A percentile compares a stretch with the other conserved stretches of the same genome.
These are phyloP conservation scores for Brachionus rotundiformis DNA, from an alignment of 1,140 invertebrate genomes.

Conservation along the genomic window DNA sequence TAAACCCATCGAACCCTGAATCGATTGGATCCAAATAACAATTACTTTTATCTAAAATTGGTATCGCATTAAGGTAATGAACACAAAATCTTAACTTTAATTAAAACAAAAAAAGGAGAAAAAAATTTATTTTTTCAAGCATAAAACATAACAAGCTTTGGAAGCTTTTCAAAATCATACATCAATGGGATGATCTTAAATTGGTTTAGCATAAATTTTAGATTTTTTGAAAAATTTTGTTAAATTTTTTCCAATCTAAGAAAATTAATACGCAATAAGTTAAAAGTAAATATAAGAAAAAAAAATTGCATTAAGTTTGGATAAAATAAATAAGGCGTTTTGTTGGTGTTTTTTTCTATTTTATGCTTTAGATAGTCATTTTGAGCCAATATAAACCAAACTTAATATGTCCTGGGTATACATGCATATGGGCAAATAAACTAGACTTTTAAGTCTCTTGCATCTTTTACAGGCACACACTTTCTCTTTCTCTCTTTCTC, in stretches of 20 bases:
- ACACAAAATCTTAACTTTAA: not conserved
- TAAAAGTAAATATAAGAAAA: not conserved
- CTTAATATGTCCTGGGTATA: slow-evolving; percentile 5
- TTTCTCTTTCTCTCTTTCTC: not conserved
- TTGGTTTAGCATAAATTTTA: not conserved
- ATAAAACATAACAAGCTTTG: not conserved
- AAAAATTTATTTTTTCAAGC: not conserved
- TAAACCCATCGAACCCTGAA: not conserved
- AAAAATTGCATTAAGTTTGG: slow-evolving; percentile 24
- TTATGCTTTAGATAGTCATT: not conserved
- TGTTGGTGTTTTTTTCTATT: not conserved
- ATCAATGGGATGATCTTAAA: not conserved
- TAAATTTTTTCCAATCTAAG: not conserved
- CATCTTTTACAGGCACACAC: not conserved
- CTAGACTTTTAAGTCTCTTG: not conserved
- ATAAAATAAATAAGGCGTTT: slow-evolving; percentile 28
- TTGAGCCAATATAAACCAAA: slow-evolving; percentile 11
- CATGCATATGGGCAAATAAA: not conserved
- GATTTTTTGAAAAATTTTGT: not conserved
- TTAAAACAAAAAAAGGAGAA: not conserved
- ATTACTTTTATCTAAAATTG: not conserved
- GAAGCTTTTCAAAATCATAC: not conserved
- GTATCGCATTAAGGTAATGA: not conserved
- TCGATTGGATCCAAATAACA: not conserved
- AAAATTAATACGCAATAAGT: slow-evolving; percentile 29